Evolutionary conservation across 1,140 invertebrate genomes (phyloP).

Genomic region (Eumaeus atala): DNA sequence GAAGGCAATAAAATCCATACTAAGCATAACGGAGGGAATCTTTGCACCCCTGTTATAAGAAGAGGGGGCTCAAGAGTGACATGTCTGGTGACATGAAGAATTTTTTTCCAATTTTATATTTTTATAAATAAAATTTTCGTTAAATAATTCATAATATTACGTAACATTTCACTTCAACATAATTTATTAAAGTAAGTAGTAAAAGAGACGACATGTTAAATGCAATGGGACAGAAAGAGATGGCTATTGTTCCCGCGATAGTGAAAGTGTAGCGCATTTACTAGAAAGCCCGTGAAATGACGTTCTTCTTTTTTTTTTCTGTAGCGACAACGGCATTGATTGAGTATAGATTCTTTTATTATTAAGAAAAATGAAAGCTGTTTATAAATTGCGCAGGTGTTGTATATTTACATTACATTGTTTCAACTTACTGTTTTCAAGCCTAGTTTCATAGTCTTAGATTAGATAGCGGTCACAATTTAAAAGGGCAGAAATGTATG

Average conservation of each 20-base stretch:
- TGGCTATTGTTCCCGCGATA: conserved; percentile 4
- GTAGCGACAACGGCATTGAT: conserved; percentile 16
- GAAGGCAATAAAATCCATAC: no score
- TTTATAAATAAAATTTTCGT: no score
- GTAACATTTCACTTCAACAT: not conserved
- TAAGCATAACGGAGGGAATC: no score
- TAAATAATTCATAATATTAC: not conserved
- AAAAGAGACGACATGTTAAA: conserved; percentile 9
- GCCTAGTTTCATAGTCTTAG: not conserved
- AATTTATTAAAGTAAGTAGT: not conserved
- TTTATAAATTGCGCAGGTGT: conserved; percentile 1
- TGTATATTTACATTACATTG: not conserved
- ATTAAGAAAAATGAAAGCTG: conserved; percentile 16
- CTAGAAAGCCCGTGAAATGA: conserved; percentile 22
- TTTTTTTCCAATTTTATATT: no score
- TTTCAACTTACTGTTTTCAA: conserved; percentile 5
- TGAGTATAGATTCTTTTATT: conserved; percentile 18
- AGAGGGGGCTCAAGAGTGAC: no score
- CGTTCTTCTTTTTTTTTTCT: conserved; percentile 14
- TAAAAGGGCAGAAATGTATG: no score
- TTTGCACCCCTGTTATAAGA: no score
- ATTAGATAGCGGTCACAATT: no score
- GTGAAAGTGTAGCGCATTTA: conserved; percentile 23
- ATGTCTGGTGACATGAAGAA: no score
- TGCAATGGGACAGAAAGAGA: conserved; percentile 10